Evolutionary conservation across 1,140 invertebrate genomes (phyloP).

Genomic region (Calycopis cecrops): DNA sequence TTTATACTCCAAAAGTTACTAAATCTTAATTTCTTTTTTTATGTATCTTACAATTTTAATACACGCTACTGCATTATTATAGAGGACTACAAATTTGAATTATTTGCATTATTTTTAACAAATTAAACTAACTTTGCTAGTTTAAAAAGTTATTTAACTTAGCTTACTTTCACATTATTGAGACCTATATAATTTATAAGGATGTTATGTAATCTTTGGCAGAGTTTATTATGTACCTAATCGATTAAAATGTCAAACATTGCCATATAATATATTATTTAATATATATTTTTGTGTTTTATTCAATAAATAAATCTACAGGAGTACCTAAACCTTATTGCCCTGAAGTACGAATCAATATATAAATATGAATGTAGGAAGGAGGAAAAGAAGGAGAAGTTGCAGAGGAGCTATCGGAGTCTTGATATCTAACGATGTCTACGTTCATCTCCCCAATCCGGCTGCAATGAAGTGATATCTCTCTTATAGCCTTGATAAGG

Average conservation of each 20-base stretch:
- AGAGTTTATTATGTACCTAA: slow-evolving; percentile 34
- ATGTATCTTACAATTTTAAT: slow-evolving; percentile 22
- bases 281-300: slow-evolving; percentile 24
- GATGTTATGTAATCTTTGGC: slow-evolving; percentile 12
- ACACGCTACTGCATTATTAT: slow-evolving; percentile 24
- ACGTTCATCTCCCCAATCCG: no score
- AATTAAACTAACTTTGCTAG: slow-evolving; percentile 49
- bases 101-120: slow-evolving; percentile 19
- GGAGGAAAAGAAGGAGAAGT: no score
- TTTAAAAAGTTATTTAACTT: slow-evolving; percentile 36
- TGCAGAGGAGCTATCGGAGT: no score
- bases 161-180: slow-evolving; percentile 37
- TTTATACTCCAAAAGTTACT: slow-evolving; percentile 80
- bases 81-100: slow-evolving; percentile 26
- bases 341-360: no score
- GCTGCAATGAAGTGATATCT: no score
- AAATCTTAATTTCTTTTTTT: slow-evolving; percentile 46
- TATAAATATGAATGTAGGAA: no score
- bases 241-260: slow-evolving; percentile 51
- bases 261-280: slow-evolving; percentile 68
- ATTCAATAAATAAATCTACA: neutral
- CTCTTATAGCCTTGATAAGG: no score
- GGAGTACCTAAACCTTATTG: no score
- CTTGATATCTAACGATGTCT: no score
- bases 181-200: slow-evolving; percentile 15